A percentile compares a stretch with the other conserved stretches of the same genome.
phyloP scores from a whole-genome alignment of 2,113 vertebrate species.

The Sylvilagus bachmani region DNA sequence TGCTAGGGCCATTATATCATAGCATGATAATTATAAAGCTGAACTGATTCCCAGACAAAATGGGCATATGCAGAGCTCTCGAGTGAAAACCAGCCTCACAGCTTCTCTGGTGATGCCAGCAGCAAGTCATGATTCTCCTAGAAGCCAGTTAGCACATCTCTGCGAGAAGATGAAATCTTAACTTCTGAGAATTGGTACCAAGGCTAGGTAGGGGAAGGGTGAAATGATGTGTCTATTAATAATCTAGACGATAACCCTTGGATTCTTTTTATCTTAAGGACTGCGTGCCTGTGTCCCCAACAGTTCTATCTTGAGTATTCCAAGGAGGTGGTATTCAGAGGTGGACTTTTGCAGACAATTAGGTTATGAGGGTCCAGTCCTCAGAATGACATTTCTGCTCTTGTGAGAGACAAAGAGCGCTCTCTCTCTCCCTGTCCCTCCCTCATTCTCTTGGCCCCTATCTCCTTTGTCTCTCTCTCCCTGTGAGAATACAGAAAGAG shows the following conservation, averaged over 20 bases:
- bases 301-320: background rate
- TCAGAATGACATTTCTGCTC: background rate
- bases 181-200: background rate
- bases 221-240: background rate
- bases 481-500: background rate
- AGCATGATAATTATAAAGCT: constrained; percentile 51
- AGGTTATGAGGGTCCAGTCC: rapidly evolving
- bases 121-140: too few species aligned
- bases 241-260: background rate
- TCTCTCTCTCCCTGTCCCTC: background rate
- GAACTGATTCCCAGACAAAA: constrained; percentile 60
- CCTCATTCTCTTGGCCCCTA: too few species aligned
- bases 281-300: rapidly evolving
- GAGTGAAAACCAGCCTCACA: background rate
- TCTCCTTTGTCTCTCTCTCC: too few species aligned
- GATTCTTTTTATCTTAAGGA: background rate
- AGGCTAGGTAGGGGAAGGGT: background rate
- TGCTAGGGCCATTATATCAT: constrained; percentile 13
- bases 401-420: rapidly evolving
- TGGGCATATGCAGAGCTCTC: constrained; percentile 6
- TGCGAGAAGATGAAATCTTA: background rate
- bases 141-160: background rate
- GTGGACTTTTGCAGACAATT: too few species aligned
- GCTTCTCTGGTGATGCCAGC: background rate
- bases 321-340: background rate